Conservation (phyloP, 2,797 vertebrate species). For the Argya squamiceps region DNA sequence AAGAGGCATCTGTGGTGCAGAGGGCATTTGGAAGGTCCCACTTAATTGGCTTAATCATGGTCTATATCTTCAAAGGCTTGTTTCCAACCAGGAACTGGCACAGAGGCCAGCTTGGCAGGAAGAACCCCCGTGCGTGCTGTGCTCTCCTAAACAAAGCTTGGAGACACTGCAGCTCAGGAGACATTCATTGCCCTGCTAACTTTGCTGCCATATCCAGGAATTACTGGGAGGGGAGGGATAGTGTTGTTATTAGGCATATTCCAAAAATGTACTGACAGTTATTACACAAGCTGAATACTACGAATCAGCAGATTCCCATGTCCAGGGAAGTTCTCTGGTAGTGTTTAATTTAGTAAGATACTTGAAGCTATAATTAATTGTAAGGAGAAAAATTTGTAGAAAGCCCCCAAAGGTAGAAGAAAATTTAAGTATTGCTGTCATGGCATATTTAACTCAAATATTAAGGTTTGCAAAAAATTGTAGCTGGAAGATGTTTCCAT, state of each 20-base stretch:
- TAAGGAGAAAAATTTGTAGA: not conserved
- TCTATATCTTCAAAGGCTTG: not conserved
- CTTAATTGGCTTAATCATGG: not conserved
- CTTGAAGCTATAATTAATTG: not conserved
- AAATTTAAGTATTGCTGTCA: not conserved
- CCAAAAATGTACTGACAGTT: not conserved
- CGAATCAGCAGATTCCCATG: not conserved
- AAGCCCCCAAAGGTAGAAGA: not conserved
- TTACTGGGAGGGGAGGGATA: not conserved
- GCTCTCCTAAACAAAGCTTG: not conserved
- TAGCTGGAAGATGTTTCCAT: not conserved
- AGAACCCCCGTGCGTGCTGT: rapidly evolving
- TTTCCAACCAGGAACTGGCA: not conserved
- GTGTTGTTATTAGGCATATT: not conserved
- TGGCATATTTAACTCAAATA: not conserved
- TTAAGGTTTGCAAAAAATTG: not conserved
- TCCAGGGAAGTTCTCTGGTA: not conserved
- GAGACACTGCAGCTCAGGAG: rapidly evolving
- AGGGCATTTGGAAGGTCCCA: not conserved
- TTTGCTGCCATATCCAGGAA: not conserved
- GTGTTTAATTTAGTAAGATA: not conserved
- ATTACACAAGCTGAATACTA: not conserved
- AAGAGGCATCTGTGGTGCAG: not conserved
- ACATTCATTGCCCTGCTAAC: not conserved
- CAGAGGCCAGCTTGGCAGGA: not conserved